phyloP scores from a whole-genome alignment of 2,797 vertebrate species.

The Pangasius djambal region DNA sequence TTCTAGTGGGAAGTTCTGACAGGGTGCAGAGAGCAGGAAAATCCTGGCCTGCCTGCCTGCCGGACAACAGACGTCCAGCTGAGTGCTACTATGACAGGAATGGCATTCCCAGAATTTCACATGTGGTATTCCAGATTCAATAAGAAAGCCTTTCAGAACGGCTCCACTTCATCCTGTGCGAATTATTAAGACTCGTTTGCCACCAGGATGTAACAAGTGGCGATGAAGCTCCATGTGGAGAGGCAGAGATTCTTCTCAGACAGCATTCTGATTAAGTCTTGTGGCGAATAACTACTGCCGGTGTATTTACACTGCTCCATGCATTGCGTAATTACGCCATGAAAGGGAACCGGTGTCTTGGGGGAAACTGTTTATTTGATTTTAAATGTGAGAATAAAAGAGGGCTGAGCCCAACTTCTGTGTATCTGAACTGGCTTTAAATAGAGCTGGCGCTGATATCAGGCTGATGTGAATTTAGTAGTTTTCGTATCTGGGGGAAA shows the following conservation, averaged over 20 bases:
- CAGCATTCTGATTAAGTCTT: slow-evolving; percentile 69
- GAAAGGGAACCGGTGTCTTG: background rate
- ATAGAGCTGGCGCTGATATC: background rate
- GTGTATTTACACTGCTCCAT: slow-evolving; percentile 72
- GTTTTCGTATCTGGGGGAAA: background rate
- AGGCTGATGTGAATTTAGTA: no score
- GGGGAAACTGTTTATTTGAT: background rate
- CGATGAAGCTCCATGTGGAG: slow-evolving; percentile 32
- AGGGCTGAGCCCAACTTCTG: background rate
- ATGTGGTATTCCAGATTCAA: slow-evolving; percentile 25
- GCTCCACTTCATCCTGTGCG: slow-evolving; percentile 63
- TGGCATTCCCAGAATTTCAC: slow-evolving; percentile 48
- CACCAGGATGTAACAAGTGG: slow-evolving; percentile 55
- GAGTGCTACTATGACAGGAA: slow-evolving; percentile 64
- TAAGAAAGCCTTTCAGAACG: background rate
- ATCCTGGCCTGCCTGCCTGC: slow-evolving; percentile 55
- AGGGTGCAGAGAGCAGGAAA: slow-evolving; percentile 59
- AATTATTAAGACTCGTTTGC: slow-evolving; percentile 74
- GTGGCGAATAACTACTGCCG: background rate
- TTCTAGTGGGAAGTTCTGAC: slow-evolving; percentile 65
- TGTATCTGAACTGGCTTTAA: background rate
- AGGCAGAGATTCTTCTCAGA: slow-evolving; percentile 20
- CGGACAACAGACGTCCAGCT: slow-evolving; percentile 34
- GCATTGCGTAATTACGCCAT: slow-evolving; percentile 73
- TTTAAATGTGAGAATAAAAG: background rate